These are phyloP conservation scores for Caenorhabditis macrosperma DNA, from an alignment of 2,888 invertebrate species.

Conservation along the genomic window DNA sequence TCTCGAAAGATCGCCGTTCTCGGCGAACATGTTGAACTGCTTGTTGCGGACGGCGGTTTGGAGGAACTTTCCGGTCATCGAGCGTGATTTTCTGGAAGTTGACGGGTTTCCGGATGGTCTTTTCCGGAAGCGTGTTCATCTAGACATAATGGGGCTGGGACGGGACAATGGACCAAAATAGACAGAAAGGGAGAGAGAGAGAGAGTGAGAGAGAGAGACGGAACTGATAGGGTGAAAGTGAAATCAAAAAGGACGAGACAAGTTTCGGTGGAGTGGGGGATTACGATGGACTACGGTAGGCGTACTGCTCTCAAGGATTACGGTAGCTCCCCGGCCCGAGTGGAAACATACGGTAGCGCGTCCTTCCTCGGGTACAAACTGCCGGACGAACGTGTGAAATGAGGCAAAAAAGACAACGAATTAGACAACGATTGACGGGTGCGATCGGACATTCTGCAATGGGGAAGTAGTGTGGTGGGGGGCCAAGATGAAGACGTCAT, in stretches of 20 bases:
- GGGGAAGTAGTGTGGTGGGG: not conserved
- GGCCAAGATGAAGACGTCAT: not conserved
- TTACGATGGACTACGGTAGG: not conserved
- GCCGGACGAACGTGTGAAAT: conserved; percentile 69
- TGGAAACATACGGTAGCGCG: conserved; percentile 72
- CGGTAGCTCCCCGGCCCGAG: not conserved
- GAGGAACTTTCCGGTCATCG: conserved; percentile 68
- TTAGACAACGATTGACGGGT: conserved; percentile 70
- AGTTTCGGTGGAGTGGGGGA: not conserved
- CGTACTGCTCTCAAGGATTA: not conserved
- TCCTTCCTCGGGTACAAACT: conserved; percentile 71
- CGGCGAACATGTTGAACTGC: conserved; percentile 83
- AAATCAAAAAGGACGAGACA: conserved; percentile 4
- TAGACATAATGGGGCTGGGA: not conserved
- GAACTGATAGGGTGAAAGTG: conserved; percentile 12
- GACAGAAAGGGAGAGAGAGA: conserved; percentile 10
- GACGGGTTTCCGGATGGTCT: not conserved
- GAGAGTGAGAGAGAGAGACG: not conserved
- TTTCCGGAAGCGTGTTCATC: not conserved
- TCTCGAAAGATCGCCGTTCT: conserved; percentile 90
- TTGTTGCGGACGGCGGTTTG: conserved; percentile 65
- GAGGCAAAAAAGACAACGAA: conserved; percentile 71
- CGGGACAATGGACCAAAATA: conserved; percentile 5
- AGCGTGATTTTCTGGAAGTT: conserved; percentile 65
- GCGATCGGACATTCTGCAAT: conserved; percentile 68